These are phyloP conservation scores for Drosophila barbarae DNA, from an alignment of 2,888 invertebrate species.

Conservation along the genomic window DNA sequence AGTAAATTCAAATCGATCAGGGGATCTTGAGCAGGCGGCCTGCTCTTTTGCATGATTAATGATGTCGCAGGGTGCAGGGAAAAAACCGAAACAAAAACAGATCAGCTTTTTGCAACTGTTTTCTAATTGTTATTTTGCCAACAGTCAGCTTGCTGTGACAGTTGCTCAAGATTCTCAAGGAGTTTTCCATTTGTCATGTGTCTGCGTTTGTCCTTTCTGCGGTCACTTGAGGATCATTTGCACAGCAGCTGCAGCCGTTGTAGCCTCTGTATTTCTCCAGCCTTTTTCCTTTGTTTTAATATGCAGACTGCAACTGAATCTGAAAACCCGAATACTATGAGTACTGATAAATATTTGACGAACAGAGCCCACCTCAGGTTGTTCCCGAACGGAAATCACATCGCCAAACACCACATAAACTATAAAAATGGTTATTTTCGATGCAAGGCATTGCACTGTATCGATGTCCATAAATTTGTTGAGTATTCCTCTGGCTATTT, in stretches of 20 bases:
- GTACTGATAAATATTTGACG: constrained; percentile 53
- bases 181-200: constrained; percentile 69
- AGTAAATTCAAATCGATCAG: constrained; percentile 49
- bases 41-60: constrained; percentile 63
- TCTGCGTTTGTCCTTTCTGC: constrained; percentile 22
- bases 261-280: neutral
- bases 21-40: constrained; percentile 45
- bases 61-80: constrained; percentile 8
- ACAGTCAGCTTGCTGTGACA: constrained; percentile 33
- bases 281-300: constrained; percentile 57
- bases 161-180: constrained; percentile 43
- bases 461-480: constrained; percentile 67
- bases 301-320: constrained; percentile 61
- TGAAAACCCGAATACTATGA: constrained; percentile 3
- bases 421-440: constrained; percentile 55
- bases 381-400: constrained; percentile 71
- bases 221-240: constrained; percentile 42
- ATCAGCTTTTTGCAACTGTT: constrained; percentile 68
- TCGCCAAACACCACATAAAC: constrained; percentile 68
- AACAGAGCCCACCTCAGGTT: constrained; percentile 65
- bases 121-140: constrained; percentile 65
- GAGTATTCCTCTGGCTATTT: constrained; percentile 28
- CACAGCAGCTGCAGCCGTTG: constrained; percentile 24
- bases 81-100: constrained; percentile 11
- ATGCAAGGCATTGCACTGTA: constrained; percentile 60